Percentiles rank a stretch among this genome's conserved stretches.
phyloP scores from a whole-genome alignment of 2,113 vertebrate genomes.

The Eulemur macaco region DNA sequence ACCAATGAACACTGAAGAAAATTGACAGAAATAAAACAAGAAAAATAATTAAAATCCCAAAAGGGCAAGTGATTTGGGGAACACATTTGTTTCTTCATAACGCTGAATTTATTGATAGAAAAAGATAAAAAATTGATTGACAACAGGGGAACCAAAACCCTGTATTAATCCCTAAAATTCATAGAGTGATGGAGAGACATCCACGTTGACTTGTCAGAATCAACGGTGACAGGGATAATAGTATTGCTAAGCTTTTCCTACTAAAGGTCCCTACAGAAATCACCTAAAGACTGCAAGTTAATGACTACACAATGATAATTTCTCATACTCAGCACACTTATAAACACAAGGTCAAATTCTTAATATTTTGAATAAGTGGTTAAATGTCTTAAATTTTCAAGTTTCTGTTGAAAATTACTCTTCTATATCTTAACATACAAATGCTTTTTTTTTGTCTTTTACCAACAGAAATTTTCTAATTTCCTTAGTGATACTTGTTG shows the following conservation, averaged over 20 bases:
- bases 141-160: neutral
- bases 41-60: neutral
- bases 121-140: neutral
- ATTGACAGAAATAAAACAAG: neutral
- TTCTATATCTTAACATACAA: neutral
- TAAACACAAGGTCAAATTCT: neutral
- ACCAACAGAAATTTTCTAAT: neutral
- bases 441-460: accelerated
- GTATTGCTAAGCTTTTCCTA: neutral
- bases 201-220: neutral
- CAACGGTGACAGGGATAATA: neutral
- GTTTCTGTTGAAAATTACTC: neutral
- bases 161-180: neutral
- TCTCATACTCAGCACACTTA: neutral
- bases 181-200: neutral
- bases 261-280: neutral
- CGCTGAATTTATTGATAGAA: neutral
- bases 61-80: neutral
- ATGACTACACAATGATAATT: neutral
- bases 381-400: neutral
- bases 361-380: neutral
- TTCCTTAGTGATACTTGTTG: neutral
- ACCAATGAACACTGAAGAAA: neutral
- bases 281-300: neutral
- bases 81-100: neutral